Percentiles rank a stretch among this genome's conserved stretches.
Evolutionary conservation across 2,113 vertebrate genomes (phyloP).

Genomic region (Furnarius figulus): DNA sequence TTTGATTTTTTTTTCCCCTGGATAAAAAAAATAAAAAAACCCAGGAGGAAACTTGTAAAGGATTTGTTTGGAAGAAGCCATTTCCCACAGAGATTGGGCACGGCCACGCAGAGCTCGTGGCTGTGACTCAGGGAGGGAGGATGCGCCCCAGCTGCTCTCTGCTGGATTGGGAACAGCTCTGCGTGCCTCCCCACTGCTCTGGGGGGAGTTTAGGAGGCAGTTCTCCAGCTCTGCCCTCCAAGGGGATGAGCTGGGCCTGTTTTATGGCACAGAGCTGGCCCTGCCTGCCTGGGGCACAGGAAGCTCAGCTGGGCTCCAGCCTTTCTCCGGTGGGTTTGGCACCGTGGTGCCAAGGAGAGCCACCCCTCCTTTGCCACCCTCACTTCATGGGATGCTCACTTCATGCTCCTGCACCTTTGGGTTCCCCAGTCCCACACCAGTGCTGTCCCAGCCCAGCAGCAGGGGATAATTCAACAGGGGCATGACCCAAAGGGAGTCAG

Average conservation of each 20-base stretch:
- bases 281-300: accelerated
- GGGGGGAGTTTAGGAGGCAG: accelerated
- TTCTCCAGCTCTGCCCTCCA: background rate
- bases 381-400: no score
- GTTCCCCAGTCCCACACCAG: background rate
- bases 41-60: background rate
- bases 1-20: accelerated
- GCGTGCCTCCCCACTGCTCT: accelerated
- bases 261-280: background rate
- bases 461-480: accelerated
- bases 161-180: background rate
- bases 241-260: background rate
- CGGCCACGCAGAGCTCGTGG: accelerated
- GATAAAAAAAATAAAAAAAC: accelerated
- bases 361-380: background rate
- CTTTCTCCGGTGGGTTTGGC: background rate
- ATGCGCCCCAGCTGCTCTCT: background rate
- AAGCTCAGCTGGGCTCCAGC: background rate
- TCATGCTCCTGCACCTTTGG: background rate
- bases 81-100: background rate
- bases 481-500: background rate
- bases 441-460: background rate
- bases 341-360: accelerated
- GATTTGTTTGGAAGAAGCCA: background rate
- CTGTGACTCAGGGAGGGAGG: background rate